Evolutionary conservation across 2,113 vertebrate genomes (phyloP), one percentile per base, ranked within the genome.

Genomic region (Lepus timidus): DNA sequence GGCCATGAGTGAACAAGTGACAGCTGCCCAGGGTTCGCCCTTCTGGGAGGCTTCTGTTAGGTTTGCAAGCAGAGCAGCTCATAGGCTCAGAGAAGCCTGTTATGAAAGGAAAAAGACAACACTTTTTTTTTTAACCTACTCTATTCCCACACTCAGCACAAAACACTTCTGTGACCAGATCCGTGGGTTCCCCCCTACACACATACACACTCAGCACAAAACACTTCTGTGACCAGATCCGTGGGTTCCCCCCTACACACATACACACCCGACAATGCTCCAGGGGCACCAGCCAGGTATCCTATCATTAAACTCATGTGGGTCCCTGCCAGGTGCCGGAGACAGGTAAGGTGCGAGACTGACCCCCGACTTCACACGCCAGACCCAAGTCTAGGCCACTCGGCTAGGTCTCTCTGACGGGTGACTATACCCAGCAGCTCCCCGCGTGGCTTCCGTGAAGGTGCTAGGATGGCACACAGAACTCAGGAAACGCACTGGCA

Each of bases 81-180:
- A 3, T 85, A 78, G 88, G 67, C 92, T 96, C 96, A 96, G 97
- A 97, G 95, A 90, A 97, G 58, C 91, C 93, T 22, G 7, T 49
- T 39, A 12, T 33, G 33, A 36, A 67, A 61, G 36, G 51, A 20
- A 81, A 58, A 73, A 58, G 22, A 58, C 13, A n/a, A 51, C 61
- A 33, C 6, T 0, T 9, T 29, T 36, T 9, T 36, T 19, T 25
- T 19, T 19, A 7, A 10, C 31, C 17, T 67, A 55, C 27, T 55
- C 52, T 62, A 11, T 3, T 51, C 16, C 71, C 65, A 29, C 31
- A 36, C 10, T 86, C 9, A 65, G 67, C 73, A 70, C 7, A 78
- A 22, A 86, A 49, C 31, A 75, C 17, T 36, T 51, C 19, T 33
- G 11, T 25, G 27, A 73, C 52, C 25, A 44, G 44, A 44, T 44